Percentiles rank a stretch among this genome's conserved stretches.
Conservation (phyloP, 2,797 vertebrate species). For the Numenius phaeopus region DNA sequence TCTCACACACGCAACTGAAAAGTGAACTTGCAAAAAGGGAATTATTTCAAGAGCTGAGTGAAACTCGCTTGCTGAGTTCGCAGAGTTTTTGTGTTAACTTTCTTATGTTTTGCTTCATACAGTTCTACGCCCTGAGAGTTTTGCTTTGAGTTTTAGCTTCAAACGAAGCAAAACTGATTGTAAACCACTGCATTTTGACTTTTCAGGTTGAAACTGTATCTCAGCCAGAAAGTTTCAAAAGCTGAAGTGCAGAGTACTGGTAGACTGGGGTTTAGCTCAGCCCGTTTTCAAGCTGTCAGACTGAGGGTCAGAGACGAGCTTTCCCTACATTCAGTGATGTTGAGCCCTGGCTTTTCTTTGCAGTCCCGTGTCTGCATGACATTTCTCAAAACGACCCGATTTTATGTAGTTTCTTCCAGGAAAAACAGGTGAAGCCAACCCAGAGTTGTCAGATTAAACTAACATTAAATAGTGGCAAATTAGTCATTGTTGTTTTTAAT, state of each 20-base stretch:
- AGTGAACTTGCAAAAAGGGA: conserved; percentile 32
- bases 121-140: background rate
- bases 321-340: background rate
- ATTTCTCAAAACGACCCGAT: background rate
- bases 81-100: conserved; percentile 8
- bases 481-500: background rate
- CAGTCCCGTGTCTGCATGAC: background rate
- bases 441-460: background rate
- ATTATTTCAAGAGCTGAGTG: conserved; percentile 8
- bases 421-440: background rate
- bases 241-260: background rate
- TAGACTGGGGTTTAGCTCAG: background rate
- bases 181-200: background rate
- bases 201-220: background rate
- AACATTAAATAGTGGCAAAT: background rate
- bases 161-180: conserved; percentile 32
- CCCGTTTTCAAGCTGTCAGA: background rate
- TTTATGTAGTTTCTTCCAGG: background rate
- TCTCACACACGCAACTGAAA: background rate
- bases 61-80: conserved; percentile 27
- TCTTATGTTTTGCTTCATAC: conserved; percentile 6
- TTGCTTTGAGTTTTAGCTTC: conserved; percentile 60
- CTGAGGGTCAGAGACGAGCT: background rate
- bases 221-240: background rate
- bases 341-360: background rate